phyloP scores from a whole-genome alignment of 1,140 invertebrate species.

The Luehdorfia chinensis region DNA sequence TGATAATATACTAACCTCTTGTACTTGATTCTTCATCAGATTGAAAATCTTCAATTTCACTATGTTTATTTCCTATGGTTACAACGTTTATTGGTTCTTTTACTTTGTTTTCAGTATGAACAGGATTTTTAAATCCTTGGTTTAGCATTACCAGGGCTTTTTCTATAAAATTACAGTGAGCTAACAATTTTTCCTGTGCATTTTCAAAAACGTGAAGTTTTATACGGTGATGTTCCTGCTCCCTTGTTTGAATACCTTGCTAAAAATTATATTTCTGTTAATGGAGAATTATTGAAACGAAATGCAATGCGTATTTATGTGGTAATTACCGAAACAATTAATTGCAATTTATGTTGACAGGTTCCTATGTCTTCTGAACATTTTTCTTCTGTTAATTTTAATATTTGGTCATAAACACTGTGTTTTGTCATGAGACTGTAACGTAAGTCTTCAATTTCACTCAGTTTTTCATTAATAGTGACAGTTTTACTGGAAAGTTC shows the following conservation, averaged over 20 bases:
- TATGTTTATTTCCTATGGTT: not conserved
- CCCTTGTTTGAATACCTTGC: constrained; percentile 43
- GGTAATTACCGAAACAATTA: constrained; percentile 46
- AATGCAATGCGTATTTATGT: constrained; percentile 1
- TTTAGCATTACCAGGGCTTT: constrained; percentile 48
- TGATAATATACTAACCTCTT: constrained; percentile 30
- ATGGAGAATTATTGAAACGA: not conserved
- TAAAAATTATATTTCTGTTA: constrained; percentile 21
- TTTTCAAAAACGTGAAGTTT: constrained; percentile 47
- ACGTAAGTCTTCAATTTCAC: constrained; percentile 57
- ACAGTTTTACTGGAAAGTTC: constrained; percentile 45
- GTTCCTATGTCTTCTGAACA: constrained; percentile 41
- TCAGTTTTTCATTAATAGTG: constrained; percentile 45
- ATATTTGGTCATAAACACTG: constrained; percentile 53
- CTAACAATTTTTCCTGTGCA: constrained; percentile 35
- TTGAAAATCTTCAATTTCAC: constrained; percentile 26
- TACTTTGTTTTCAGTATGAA: constrained; percentile 3
- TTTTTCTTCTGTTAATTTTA: constrained; percentile 46
- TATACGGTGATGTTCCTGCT: constrained; percentile 48
- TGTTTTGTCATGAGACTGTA: constrained; percentile 54
- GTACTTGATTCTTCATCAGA: constrained; percentile 44
- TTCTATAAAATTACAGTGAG: constrained; percentile 53
- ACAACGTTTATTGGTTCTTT: constrained; percentile 1
- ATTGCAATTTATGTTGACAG: constrained; percentile 58
- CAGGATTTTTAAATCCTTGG: constrained; percentile 41